Evolutionary conservation across 2,888 invertebrate species (phyloP).

Genomic region (Tinea trinotella): DNA sequence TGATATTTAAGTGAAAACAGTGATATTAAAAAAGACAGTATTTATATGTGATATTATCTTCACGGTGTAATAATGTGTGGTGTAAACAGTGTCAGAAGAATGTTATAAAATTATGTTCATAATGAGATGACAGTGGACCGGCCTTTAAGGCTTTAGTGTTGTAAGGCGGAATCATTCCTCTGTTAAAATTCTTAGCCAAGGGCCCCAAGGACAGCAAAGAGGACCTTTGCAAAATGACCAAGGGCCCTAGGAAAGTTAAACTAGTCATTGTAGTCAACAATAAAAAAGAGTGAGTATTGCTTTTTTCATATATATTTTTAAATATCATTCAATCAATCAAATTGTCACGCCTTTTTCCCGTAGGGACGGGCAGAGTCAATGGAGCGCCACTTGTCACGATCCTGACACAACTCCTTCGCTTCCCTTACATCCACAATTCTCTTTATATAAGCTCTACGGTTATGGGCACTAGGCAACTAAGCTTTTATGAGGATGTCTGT

Average conservation of each 20-base stretch:
- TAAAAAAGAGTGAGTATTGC: constrained; percentile 68
- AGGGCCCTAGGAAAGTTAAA: constrained; percentile 72
- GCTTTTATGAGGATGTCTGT: too few relatives aligned
- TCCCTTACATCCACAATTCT: too few relatives aligned
- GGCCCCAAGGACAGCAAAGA: constrained; percentile 60
- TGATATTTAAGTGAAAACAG: not conserved
- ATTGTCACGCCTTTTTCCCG: too few relatives aligned
- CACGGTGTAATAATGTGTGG: constrained; percentile 1
- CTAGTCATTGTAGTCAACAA: constrained; percentile 74
- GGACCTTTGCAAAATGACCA: constrained; percentile 70
- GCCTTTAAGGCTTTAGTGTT: constrained; percentile 50
- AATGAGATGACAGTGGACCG: constrained; percentile 51
- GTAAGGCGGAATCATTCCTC: constrained; percentile 60
- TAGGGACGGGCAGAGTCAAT: too few relatives aligned
- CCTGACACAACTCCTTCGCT: too few relatives aligned
- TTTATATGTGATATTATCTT: not conserved
- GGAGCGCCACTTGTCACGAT: too few relatives aligned
- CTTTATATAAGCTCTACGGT: too few relatives aligned
- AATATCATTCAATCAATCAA: too few relatives aligned
- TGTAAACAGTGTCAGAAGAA: constrained; percentile 2
- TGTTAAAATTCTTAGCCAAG: constrained; percentile 65
- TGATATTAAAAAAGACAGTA: not conserved
- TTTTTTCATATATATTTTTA: too few relatives aligned
- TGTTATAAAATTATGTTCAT: constrained; percentile 27
- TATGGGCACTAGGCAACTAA: too few relatives aligned